Evolutionary conservation across 2,888 invertebrate genomes (phyloP), one percentile per base, ranked within the genome.

Genomic region (Polylopha cassiicola): DNA sequence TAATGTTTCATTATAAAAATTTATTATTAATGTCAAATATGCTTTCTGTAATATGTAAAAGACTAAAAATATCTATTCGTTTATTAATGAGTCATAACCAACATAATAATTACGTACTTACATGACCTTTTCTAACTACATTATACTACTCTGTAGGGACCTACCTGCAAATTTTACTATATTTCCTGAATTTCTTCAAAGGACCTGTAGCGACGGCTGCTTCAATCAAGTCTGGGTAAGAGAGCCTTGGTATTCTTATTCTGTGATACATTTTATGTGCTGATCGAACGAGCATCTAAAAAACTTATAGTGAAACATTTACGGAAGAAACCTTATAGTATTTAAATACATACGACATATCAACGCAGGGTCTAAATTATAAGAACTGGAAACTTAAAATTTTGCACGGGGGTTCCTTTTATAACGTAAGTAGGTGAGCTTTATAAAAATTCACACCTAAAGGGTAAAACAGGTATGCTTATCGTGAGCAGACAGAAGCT

Each of bases 151-250:
- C n/a, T 29, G 4, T n/a, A 14, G 6, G 21, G 7, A 9, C 0
- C 31, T 49, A 74, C 76, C 77, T 71, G 41, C 74, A 68, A 1
- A 10, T 2, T 51, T 71, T 76, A 13, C 73, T 68, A 21, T 45
- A 63, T 3, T 48, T 58, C 30, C 77, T 64, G 15, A 62, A 47
- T 1, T 44, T 28, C 15, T 45, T 55, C 34, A 60, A 50, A 0
- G 74, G 69, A 0, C 74, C 71, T 0, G 65, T 69, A 0, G 70
- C 72, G 0, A 70, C 37, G 0, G 73, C 70, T 0, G 59, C 71
- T 46, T 79, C 78, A 1, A 69, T 67, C 9, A 81, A 52, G 18
- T 74, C 76, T 2, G 77, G 62, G 27, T 81, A 81, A 0, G 76
- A 59, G 0, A 81, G 54, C 18, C 53, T 61, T 0, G 71, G 51